Evolutionary conservation across 2,888 invertebrate species (phyloP), one percentile per base, ranked within the genome.

Genomic region (Electrophaes corylata): DNA sequence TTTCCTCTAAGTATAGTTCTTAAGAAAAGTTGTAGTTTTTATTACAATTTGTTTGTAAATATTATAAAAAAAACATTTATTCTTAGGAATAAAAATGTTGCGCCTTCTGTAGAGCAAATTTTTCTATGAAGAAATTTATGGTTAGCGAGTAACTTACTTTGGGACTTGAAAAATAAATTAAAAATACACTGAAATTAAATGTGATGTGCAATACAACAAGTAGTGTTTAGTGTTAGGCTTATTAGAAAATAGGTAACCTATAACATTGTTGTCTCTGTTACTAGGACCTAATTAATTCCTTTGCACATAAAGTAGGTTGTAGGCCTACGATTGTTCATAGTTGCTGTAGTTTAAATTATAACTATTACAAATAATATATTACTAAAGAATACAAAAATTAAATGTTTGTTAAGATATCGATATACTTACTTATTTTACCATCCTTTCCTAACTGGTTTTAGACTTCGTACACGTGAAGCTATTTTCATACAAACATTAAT

Each of bases 301-400:
- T 72, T 62, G 70, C 69, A 71, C 63, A 73, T 79, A 79, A 78
- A 80, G 11, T 16, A 35, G 35, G 14, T 16, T 35, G 16, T 37
- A 37, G 78, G 75, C 72, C 70, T 79, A 72, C 50, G 37, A 66
- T 65, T 76, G 81, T 78, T 82, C 70, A 78, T 75, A 78, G 78
- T 78, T 81, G 83, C 76, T 75, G 81, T 88, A 91, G 91, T 84
- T n/a, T 88, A 88, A 90, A 88, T 86, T 85, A 87, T 84, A 88
- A 79, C 86, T 86, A 89, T 84, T 85, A 87, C 79, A 91, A 87
- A 89, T 91, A 91, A 91, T 91, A 91, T 91, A 91, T 91, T 88
- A 84, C 84, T 91, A 88, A 88, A 87, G 75, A 86, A 84, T 82
- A 67, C 83, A 81, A 86, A 83, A 88, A 91, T 86, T 91, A 91